Evolutionary conservation across 2,888 invertebrate genomes (phyloP).

Genomic region (Cryptus armator): DNA sequence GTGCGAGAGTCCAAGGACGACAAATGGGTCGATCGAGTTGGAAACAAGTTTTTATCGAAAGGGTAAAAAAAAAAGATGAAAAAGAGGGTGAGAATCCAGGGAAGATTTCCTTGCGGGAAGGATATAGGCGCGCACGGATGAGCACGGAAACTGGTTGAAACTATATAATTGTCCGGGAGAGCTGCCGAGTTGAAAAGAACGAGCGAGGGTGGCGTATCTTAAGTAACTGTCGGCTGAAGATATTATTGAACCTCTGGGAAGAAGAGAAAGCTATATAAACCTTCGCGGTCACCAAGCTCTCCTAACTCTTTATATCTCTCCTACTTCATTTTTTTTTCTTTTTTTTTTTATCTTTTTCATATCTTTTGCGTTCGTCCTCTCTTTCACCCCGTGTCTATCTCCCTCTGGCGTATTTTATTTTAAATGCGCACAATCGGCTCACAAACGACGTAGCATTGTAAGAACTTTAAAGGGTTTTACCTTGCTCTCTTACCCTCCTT

Average conservation of each 20-base stretch:
- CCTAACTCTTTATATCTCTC: conserved; percentile 47
- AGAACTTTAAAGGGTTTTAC: conserved; percentile 69
- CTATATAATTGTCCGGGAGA: conserved; percentile 60
- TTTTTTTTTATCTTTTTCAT: conserved; percentile 32
- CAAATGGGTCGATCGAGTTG: conserved; percentile 36
- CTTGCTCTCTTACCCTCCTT: conserved; percentile 48
- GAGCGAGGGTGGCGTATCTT: conserved; percentile 47
- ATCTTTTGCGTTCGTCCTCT: background rate
- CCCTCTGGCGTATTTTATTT: conserved; percentile 68
- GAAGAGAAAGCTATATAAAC: conserved; percentile 36
- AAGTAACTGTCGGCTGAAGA: conserved; percentile 67
- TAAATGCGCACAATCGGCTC: conserved; percentile 68
- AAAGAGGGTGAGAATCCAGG: conserved; percentile 1
- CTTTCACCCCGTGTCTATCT: conserved; percentile 24
- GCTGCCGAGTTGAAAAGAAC: conserved; percentile 61
- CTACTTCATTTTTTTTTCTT: conserved; percentile 17
- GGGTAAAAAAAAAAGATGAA: background rate
- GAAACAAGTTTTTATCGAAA: conserved; percentile 34
- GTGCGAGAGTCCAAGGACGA: conserved; percentile 23
- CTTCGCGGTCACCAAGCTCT: conserved; percentile 49
- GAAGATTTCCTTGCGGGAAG: conserved; percentile 42
- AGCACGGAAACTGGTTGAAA: conserved; percentile 53
- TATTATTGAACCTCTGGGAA: conserved; percentile 66
- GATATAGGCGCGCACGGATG: conserved; percentile 28
- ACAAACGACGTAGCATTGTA: conserved; percentile 70